Percentiles rank a stretch among this genome's conserved stretches.
These are phyloP conservation scores for Triplophysa bombifrons DNA, from an alignment of 2,797 vertebrate genomes.

Conservation along the genomic window DNA sequence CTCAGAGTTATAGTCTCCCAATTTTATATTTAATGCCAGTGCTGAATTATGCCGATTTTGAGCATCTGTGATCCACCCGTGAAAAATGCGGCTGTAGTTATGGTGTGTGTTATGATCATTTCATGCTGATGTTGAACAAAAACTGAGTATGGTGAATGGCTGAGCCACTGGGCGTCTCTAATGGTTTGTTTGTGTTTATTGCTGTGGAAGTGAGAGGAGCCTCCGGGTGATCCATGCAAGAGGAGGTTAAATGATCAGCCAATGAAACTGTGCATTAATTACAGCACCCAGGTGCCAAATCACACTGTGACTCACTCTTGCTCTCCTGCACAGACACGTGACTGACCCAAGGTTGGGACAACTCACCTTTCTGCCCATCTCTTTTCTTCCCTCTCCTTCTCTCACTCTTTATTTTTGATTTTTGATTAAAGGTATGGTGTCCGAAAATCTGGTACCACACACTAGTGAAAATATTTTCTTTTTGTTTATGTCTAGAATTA, in stretches of 20 bases:
- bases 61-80: slow-evolving; percentile 38
- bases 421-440: too few relatives aligned
- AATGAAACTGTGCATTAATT: slow-evolving; percentile 59
- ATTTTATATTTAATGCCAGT: slow-evolving; percentile 29
- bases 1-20: slow-evolving; percentile 13
- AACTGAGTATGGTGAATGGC: slow-evolving; percentile 47
- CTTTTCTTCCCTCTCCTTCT: background rate
- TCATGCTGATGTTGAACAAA: slow-evolving; percentile 52
- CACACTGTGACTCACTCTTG: slow-evolving; percentile 20
- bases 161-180: slow-evolving; percentile 55
- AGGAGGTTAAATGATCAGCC: slow-evolving; percentile 59
- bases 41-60: slow-evolving; percentile 3
- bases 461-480: background rate
- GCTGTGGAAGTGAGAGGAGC: slow-evolving; percentile 54
- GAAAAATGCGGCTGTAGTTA: slow-evolving; percentile 46
- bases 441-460: background rate
- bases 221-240: slow-evolving; percentile 54
- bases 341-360: slow-evolving; percentile 25
- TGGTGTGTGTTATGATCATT: slow-evolving; percentile 51
- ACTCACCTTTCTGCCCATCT: background rate
- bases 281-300: slow-evolving; percentile 53
- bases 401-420: background rate
- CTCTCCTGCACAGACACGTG: slow-evolving; percentile 24
- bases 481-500: too few relatives aligned
- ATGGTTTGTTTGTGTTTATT: slow-evolving; percentile 63